phyloP scores from a whole-genome alignment of 92 coral and sea anemone species.

The Zoanthus sansibaricus region DNA sequence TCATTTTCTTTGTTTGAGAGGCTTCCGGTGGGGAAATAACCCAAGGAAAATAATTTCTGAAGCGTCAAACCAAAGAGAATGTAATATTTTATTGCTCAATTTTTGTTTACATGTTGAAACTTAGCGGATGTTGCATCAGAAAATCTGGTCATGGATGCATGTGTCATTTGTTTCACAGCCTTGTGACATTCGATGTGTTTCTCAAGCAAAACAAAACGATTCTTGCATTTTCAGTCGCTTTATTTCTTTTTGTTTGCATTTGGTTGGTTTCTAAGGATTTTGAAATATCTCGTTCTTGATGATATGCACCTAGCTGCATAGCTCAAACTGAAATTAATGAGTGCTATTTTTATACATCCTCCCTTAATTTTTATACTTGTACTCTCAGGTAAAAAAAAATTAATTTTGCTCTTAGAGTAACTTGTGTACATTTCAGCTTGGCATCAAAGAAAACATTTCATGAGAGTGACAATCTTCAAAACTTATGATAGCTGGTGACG shows the following conservation, averaged over 20 bases:
- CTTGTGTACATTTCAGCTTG: not conserved
- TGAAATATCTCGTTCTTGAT: not conserved
- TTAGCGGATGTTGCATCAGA: constrained; percentile 47
- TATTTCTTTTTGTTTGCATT: not conserved
- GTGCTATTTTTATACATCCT: not conserved
- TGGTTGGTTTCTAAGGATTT: not conserved
- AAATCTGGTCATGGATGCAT: not conserved
- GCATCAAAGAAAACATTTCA: not conserved
- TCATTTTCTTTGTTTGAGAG: not conserved
- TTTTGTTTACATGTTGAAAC: not conserved
- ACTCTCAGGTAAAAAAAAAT: not conserved
- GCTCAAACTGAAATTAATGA: not conserved
- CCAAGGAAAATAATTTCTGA: not conserved
- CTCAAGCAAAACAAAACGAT: not conserved
- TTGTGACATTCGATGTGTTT: not conserved
- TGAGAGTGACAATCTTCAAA: not conserved
- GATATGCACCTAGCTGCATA: not conserved
- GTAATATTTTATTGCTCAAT: not conserved
- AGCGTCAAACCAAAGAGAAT: not conserved
- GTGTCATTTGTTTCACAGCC: not conserved
- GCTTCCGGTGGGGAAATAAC: not conserved
- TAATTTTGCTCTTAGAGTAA: not conserved
- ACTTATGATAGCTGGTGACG: not conserved
- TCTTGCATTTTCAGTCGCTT: not conserved
- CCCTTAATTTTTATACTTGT: not conserved